Evolutionary conservation across 2,888 invertebrate species (phyloP).

Genomic region (Cerastis leucographa): DNA sequence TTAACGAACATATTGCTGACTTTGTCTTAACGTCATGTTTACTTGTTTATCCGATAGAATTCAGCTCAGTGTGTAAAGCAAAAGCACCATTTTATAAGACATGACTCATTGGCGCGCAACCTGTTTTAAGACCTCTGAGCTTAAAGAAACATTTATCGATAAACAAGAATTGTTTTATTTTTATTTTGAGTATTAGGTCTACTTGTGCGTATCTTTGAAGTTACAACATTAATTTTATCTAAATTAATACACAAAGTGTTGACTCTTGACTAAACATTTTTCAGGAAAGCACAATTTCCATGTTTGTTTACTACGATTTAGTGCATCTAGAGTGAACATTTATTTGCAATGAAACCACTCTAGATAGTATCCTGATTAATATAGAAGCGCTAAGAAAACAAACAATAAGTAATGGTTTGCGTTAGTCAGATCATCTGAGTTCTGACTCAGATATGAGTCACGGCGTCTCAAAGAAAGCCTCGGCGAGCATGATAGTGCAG

Average conservation of each 20-base stretch:
- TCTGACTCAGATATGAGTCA: conserved; percentile 87
- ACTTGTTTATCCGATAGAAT: conserved; percentile 52
- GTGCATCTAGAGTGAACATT: not conserved
- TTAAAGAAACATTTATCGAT: conserved; percentile 69
- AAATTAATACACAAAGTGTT: not conserved
- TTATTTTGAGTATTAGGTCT: conserved; percentile 28
- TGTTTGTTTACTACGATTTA: too few species aligned
- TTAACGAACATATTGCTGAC: conserved; percentile 5
- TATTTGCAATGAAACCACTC: conserved; percentile 9
- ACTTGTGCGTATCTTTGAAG: conserved; percentile 14
- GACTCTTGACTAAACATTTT: not conserved
- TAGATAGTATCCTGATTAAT: conserved; percentile 35
- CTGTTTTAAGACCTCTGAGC: conserved; percentile 78
- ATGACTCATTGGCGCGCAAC: conserved; percentile 77
- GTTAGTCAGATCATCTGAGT: conserved; percentile 75
- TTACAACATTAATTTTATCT: conserved; percentile 6
- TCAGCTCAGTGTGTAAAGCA: conserved; percentile 59
- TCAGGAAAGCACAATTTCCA: not conserved
- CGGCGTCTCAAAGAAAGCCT: conserved; percentile 80
- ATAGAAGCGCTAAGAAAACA: conserved; percentile 51
- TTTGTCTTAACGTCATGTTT: conserved; percentile 23
- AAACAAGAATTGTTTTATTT: conserved; percentile 44
- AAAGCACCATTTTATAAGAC: conserved; percentile 72
- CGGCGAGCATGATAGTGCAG: conserved; percentile 72
- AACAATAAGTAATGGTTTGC: conserved; percentile 62